A percentile compares a stretch with the other conserved stretches of the same genome.
Evolutionary conservation across 2,888 invertebrate species (phyloP).

Genomic region (Platycheirus albimanus): DNA sequence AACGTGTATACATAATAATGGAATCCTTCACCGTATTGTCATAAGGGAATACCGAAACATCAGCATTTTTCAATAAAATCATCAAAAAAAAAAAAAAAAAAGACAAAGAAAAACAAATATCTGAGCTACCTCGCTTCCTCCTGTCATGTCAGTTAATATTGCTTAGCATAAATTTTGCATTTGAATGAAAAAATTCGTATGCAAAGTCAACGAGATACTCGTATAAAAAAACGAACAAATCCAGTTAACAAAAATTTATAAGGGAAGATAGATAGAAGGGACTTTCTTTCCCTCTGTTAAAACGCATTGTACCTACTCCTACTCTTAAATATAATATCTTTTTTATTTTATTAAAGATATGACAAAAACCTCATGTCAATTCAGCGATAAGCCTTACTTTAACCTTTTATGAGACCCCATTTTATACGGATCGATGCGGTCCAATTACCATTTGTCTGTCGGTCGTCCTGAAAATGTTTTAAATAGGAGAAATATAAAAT

Average conservation of each 20-base stretch:
- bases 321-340: too few relatives aligned
- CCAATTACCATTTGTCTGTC: conserved; percentile 10
- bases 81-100: conserved; percentile 31
- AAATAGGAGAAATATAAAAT: conserved; percentile 57
- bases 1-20: conserved; percentile 21
- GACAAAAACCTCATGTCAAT: conserved; percentile 9
- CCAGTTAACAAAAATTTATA: too few relatives aligned
- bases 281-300: not conserved
- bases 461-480: conserved; percentile 22
- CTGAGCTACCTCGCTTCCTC: not conserved
- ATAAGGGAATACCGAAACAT: conserved; percentile 44
- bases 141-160: conserved; percentile 37
- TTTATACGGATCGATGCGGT: not conserved
- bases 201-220: not conserved
- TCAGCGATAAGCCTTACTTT: conserved; percentile 1
- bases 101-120: too few relatives aligned
- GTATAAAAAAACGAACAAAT: too few relatives aligned
- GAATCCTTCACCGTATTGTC: conserved; percentile 32
- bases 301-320: not conserved
- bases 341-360: conserved; percentile 2
- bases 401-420: not conserved
- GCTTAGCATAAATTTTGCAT: conserved; percentile 48
- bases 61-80: conserved; percentile 56
- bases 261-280: too few relatives aligned
- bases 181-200: not conserved